Conservation (phyloP, 1,140 invertebrate genomes). For the Triops cancriformis region DNA sequence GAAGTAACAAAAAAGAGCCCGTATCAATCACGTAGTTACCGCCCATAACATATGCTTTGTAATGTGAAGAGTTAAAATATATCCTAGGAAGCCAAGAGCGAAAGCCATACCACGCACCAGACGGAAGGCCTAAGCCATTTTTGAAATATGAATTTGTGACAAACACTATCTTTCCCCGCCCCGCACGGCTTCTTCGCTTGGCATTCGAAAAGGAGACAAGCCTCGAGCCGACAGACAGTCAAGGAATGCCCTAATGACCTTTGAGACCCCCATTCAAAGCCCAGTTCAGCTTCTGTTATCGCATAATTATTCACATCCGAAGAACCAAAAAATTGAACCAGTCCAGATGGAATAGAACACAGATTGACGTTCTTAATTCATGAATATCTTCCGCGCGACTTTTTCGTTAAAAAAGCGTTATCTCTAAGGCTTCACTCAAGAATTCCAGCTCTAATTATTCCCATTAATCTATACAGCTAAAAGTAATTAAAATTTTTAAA, state of each 20-base stretch:
- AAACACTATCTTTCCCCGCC: neutral
- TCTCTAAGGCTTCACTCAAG: too few relatives aligned
- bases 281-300: neutral
- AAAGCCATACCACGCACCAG: neutral
- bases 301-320: neutral
- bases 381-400: too few relatives aligned
- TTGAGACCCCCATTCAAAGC: neutral
- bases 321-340: neutral
- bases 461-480: too few relatives aligned
- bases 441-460: too few relatives aligned
- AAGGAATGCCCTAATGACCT: constrained; percentile 8
- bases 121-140: neutral
- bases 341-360: too few relatives aligned
- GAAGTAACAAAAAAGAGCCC: neutral
- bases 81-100: neutral
- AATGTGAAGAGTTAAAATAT: neutral
- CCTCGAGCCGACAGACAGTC: neutral
- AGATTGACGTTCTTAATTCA: too few relatives aligned
- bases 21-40: neutral
- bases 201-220: neutral
- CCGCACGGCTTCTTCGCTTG: neutral
- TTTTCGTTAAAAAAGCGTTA: too few relatives aligned
- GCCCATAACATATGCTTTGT: constrained; percentile 10
- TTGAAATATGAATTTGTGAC: neutral
- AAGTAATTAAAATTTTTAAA: too few relatives aligned